Percentiles rank a stretch among this genome's conserved stretches.
Evolutionary conservation across 2,113 vertebrate genomes (phyloP).

Genomic region (Scomber japonicus): DNA sequence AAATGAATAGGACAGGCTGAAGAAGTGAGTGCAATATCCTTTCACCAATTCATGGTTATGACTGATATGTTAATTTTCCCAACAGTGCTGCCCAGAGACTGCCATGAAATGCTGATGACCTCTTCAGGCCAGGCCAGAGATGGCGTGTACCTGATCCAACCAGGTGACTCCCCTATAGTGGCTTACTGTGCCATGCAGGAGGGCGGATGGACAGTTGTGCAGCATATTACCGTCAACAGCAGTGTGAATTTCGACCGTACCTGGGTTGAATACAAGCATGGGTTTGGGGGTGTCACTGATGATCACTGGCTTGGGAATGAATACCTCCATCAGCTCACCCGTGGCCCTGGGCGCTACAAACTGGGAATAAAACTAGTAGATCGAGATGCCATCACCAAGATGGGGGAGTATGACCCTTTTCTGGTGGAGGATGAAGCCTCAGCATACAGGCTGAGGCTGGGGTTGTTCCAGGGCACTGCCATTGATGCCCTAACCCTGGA

Average conservation of each 20-base stretch:
- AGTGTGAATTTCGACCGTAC: conserved; percentile 88
- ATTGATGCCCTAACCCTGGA: conserved; percentile 88
- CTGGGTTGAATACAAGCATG: conserved; percentile 90
- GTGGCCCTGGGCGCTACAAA: conserved; percentile 76
- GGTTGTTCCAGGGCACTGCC: conserved; percentile 87
- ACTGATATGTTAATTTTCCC: conserved; percentile 34
- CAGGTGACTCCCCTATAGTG: conserved; percentile 81
- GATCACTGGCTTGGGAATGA: conserved; percentile 93
- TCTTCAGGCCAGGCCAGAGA: conserved; percentile 85
- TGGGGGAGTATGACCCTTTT: conserved; percentile 86
- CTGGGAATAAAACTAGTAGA: conserved; percentile 90
- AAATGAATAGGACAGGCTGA: background rate
- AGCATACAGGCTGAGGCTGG: conserved; percentile 88
- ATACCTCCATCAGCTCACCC: conserved; percentile 86
- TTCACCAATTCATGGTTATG: background rate
- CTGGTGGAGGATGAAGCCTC: conserved; percentile 86
- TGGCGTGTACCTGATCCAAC: conserved; percentile 89
- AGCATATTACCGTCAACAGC: conserved; percentile 92
- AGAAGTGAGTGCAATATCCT: background rate
- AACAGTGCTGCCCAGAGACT: conserved; percentile 87
- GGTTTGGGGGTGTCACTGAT: conserved; percentile 86
- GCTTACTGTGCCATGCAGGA: conserved; percentile 90
- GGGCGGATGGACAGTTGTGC: conserved; percentile 92
- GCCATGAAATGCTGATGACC: conserved; percentile 88
- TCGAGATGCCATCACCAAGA: conserved; percentile 82